Evolutionary conservation across 2,113 vertebrate genomes (phyloP), one percentile per base, ranked within the genome.

Genomic region (Lutjanus erythropterus): DNA sequence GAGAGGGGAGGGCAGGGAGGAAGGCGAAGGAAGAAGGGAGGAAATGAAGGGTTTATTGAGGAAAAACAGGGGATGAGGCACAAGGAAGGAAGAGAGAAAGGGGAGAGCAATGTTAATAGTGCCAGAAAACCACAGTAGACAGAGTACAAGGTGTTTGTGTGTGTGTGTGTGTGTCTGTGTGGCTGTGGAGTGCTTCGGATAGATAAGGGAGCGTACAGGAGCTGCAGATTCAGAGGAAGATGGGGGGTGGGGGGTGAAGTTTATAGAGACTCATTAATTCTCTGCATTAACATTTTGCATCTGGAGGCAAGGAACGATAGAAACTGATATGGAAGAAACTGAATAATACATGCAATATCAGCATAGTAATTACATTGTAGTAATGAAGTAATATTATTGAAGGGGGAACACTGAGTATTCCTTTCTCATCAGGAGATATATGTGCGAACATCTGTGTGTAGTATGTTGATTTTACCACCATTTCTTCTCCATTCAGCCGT

Each of bases 311-410:
- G 77, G 84, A 50, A 82, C 33, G 7, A 19, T 60, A 46, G 49
- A 83, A 67, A 80, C 35, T 41, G 53, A 84, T 89, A 68, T 25
- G 62, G 81, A 72, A 69, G 71, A 82, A 87, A 76, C 78, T 90
- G 85, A 88, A 84, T 74, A 84, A 90, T 83, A 71, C 65, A 90
- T 71, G 71, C 67, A 81, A 81, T 79, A 79, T 69, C 69, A 76
- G 78, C 55, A 64, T 37, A 70, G 80, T 72, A 81, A 79, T 89
- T 81, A 80, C 56, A 80, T 16, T 42, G 37, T 78, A 65, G 46
- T 79, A 78, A 85, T 78, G 42, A 82, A 72, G 66, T 64, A 31
- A 64, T 65, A n/a, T 66, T 44, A 55, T 68, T 70, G 50, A 33
- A 25, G 3, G 21, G 67, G 42, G 31, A 16, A 52, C 47, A 8